These are phyloP conservation scores for Geotria australis DNA, from an alignment of 2,797 vertebrate species.

Conservation along the genomic window DNA sequence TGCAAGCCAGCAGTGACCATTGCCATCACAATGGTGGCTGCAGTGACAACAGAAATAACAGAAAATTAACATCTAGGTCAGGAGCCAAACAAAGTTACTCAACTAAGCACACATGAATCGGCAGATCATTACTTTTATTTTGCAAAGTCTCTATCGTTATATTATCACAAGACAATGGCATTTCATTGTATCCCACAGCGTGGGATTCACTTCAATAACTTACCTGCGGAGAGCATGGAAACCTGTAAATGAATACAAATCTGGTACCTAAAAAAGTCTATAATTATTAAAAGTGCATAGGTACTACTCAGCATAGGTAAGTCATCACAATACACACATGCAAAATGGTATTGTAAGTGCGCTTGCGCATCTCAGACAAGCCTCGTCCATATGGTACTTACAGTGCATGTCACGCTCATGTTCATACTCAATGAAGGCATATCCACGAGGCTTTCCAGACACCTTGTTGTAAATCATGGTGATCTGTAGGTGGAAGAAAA, in stretches of 20 bases:
- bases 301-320: too few species aligned
- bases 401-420: slow-evolving; percentile 90
- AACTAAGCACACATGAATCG: too few species aligned
- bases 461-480: slow-evolving; percentile 81
- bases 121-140: too few species aligned
- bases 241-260: too few species aligned
- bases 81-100: background rate
- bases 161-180: too few species aligned
- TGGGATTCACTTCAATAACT: too few species aligned
- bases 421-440: slow-evolving; percentile 86
- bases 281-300: too few species aligned
- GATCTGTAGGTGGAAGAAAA: slow-evolving; percentile 19
- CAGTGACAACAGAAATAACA: slow-evolving; percentile 98
- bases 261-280: too few species aligned
- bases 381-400: slow-evolving; percentile 18
- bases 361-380: background rate
- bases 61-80: slow-evolving; percentile 45
- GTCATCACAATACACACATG: too few species aligned
- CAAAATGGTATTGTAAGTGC: background rate
- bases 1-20: slow-evolving; percentile 96
- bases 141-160: too few species aligned
- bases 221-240: too few species aligned
- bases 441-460: slow-evolving; percentile 61
- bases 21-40: slow-evolving; percentile 99
- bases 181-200: too few species aligned